Conservation (phyloP, 2,797 vertebrate genomes). For the Myoxocephalus aenaeus region DNA sequence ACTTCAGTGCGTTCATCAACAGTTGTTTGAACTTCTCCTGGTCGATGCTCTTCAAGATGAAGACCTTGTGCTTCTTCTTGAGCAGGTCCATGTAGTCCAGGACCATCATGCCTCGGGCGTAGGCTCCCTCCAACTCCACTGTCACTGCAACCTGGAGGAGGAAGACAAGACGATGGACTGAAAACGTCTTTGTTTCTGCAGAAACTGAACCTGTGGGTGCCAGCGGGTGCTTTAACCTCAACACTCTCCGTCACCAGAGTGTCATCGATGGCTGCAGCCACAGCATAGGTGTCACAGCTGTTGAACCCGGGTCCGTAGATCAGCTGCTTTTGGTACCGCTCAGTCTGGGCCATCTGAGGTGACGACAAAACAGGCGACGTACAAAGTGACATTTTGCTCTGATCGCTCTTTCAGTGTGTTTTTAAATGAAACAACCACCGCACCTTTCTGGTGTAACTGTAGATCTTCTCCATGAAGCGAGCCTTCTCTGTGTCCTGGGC, state of each 20-base stretch:
- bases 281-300: slow-evolving; percentile 82
- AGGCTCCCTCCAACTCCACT: slow-evolving; percentile 75
- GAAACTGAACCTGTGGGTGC: background rate
- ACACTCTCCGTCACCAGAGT: slow-evolving; percentile 59
- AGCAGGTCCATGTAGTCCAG: slow-evolving; percentile 73
- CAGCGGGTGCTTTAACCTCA: background rate
- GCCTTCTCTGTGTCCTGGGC: slow-evolving; percentile 39
- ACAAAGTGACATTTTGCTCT: background rate
- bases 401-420: background rate
- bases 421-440: no score
- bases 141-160: slow-evolving; percentile 61
- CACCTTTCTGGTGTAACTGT: background rate
- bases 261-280: slow-evolving; percentile 79
- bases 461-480: slow-evolving; percentile 36
- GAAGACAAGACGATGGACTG: background rate
- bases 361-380: no score
- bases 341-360: slow-evolving; percentile 1
- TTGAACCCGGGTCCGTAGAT: slow-evolving; percentile 73
- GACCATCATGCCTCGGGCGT: slow-evolving; percentile 82
- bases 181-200: background rate
- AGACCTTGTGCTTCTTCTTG: slow-evolving; percentile 75
- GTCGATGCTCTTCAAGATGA: slow-evolving; percentile 77
- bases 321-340: slow-evolving; percentile 51
- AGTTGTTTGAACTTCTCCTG: slow-evolving; percentile 75
- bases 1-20: slow-evolving; percentile 74